phyloP scores from a whole-genome alignment of 1,140 invertebrate species.

The Drosophila persimilis region DNA sequence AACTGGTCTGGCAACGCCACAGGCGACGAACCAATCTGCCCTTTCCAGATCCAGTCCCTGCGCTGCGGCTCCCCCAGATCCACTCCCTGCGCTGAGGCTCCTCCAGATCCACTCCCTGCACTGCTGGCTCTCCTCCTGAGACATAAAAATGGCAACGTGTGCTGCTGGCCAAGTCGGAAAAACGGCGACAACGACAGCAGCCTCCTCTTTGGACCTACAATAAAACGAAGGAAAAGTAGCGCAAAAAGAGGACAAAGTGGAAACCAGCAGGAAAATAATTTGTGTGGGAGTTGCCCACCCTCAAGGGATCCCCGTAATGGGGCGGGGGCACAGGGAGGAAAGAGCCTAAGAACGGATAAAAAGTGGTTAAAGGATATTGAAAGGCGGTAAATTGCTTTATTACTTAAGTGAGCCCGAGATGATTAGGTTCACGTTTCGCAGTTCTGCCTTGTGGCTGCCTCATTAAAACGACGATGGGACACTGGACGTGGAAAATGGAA shows the following conservation, averaged over 20 bases:
- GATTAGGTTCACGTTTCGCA: constrained; percentile 44
- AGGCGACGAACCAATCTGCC: constrained; percentile 31
- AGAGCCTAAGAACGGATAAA: constrained; percentile 32
- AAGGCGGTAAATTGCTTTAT: constrained; percentile 79
- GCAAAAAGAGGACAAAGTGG: constrained; percentile 43
- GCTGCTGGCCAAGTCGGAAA: constrained; percentile 59
- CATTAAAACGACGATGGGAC: constrained; percentile 49
- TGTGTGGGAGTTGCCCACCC: constrained; percentile 58
- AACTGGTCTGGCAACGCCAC: constrained; percentile 56
- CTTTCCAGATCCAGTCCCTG: background rate
- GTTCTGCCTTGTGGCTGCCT: constrained; percentile 39
- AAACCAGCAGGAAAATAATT: constrained; percentile 75
- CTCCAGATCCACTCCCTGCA: background rate
- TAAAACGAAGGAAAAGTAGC: constrained; percentile 53
- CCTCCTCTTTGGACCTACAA: constrained; percentile 54
- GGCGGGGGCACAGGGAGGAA: constrained; percentile 2
- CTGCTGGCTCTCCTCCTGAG: constrained; percentile 20
- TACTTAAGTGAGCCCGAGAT: constrained; percentile 72
- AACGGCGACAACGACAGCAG: constrained; percentile 1
- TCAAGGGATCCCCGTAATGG: constrained; percentile 24
- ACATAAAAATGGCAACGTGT: constrained; percentile 76
- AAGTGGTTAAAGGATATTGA: constrained; percentile 76
- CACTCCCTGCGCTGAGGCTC: constrained; percentile 10
- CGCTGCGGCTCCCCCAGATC: constrained; percentile 6
- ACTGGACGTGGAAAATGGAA: constrained; percentile 30